These are phyloP conservation scores for Thaumetopoea pityocampa DNA, from an alignment of 1,140 invertebrate species.

Conservation along the genomic window DNA sequence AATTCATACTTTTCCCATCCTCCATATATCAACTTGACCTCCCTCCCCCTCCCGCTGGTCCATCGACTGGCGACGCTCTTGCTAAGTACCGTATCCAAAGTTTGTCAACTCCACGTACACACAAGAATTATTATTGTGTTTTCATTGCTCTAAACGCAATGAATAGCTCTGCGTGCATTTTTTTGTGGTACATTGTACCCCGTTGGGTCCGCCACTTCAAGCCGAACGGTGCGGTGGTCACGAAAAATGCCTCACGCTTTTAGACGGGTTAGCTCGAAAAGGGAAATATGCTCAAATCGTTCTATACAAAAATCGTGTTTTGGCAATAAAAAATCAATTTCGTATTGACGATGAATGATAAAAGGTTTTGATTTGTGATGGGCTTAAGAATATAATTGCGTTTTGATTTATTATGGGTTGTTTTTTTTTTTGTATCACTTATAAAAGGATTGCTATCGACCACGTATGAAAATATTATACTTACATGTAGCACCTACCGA, in stretches of 20 bases:
- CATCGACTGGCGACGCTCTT: too few relatives aligned
- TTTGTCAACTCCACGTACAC: constrained; percentile 14
- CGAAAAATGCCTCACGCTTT: constrained; percentile 36
- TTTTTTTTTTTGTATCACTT: too few relatives aligned
- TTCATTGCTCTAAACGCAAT: constrained; percentile 55
- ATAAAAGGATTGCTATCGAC: too few relatives aligned
- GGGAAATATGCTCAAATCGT: constrained; percentile 40
- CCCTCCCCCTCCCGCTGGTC: too few relatives aligned
- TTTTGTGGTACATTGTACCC: constrained; percentile 42
- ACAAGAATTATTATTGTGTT: constrained; percentile 64
- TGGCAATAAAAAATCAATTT: constrained; percentile 5
- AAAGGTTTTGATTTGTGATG: too few relatives aligned
- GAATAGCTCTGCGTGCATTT: constrained; percentile 64
- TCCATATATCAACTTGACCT: too few relatives aligned
- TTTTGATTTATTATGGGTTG: too few relatives aligned
- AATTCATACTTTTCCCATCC: too few relatives aligned
- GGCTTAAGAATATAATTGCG: too few relatives aligned
- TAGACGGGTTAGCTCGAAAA: constrained; percentile 35
- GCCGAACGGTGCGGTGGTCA: constrained; percentile 56
- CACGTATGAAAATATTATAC: too few relatives aligned
- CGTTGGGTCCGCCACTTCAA: constrained; percentile 45
- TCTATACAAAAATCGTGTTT: constrained; percentile 23
- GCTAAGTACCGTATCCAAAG: constrained; percentile 37
- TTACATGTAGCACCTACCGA: too few relatives aligned
- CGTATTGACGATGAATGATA: too few relatives aligned